Percentiles rank a stretch among this genome's conserved stretches.
phyloP scores from a whole-genome alignment of 2,113 vertebrate genomes.

The Poecile atricapillus region DNA sequence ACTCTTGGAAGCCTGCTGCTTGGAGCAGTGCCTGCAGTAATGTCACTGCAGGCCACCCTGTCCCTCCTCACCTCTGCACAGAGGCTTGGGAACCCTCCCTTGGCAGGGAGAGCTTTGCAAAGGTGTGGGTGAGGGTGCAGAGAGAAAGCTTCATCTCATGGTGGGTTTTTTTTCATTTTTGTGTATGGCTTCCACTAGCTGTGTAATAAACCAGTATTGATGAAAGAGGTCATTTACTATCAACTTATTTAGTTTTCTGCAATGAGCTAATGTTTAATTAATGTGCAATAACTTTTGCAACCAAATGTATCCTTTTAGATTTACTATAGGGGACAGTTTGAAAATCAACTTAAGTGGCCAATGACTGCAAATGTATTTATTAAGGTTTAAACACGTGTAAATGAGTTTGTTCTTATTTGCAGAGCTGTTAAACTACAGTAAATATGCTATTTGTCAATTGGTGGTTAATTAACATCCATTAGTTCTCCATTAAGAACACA shows the following conservation, averaged over 20 bases:
- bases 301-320: constrained; percentile 48
- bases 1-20: neutral
- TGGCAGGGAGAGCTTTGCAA: neutral
- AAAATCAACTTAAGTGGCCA: constrained; percentile 45
- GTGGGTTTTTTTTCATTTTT: neutral
- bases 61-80: neutral
- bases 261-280: constrained; percentile 56
- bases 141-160: neutral
- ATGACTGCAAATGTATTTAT: constrained; percentile 61
- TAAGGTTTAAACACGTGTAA: constrained; percentile 66
- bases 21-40: neutral
- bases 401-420: constrained; percentile 53
- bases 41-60: fast-evolving
- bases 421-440: constrained; percentile 54
- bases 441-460: constrained; percentile 62
- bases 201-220: constrained; percentile 39
- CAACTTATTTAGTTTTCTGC: constrained; percentile 50
- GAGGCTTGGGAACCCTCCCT: neutral
- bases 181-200: neutral
- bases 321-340: constrained; percentile 28
- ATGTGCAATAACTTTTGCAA: constrained; percentile 37
- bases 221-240: constrained; percentile 49
- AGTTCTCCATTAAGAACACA: constrained; percentile 55
- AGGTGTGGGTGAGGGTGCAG: neutral
- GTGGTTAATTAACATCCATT: constrained; percentile 62